These are phyloP conservation scores for Lagothrix lagotricha DNA, from an alignment of 2,797 vertebrate genomes.

Conservation along the genomic window DNA sequence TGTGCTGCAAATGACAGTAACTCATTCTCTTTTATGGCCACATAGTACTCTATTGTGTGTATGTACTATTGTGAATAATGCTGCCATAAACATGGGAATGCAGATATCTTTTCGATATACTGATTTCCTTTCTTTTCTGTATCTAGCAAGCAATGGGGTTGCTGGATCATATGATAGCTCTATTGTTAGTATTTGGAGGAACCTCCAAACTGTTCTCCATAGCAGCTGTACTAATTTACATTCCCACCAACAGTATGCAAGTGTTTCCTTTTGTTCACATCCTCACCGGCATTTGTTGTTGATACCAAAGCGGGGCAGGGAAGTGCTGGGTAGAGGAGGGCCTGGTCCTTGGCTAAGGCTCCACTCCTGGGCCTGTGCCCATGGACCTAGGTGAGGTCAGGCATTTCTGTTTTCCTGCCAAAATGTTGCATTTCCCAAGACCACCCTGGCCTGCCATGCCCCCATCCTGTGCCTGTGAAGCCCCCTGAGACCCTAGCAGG, in stretches of 20 bases:
- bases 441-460: neutral
- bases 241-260: neutral
- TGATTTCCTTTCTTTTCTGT: neutral
- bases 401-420: neutral
- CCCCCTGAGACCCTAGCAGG: neutral
- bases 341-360: neutral
- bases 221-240: neutral
- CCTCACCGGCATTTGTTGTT: neutral
- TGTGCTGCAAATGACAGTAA: neutral
- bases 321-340: neutral
- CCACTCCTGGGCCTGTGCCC: neutral
- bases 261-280: neutral
- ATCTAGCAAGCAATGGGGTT: neutral
- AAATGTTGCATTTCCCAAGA: neutral
- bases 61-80: neutral
- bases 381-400: neutral
- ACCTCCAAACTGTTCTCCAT: neutral
- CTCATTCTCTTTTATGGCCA: neutral
- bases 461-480: neutral
- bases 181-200: neutral
- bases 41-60: neutral
- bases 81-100: neutral
- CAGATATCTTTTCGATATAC: neutral
- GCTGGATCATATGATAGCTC: neutral
- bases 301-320: neutral